These are phyloP conservation scores for Oreocharis arfaki DNA, from an alignment of 2,113 vertebrate species.

Conservation along the genomic window DNA sequence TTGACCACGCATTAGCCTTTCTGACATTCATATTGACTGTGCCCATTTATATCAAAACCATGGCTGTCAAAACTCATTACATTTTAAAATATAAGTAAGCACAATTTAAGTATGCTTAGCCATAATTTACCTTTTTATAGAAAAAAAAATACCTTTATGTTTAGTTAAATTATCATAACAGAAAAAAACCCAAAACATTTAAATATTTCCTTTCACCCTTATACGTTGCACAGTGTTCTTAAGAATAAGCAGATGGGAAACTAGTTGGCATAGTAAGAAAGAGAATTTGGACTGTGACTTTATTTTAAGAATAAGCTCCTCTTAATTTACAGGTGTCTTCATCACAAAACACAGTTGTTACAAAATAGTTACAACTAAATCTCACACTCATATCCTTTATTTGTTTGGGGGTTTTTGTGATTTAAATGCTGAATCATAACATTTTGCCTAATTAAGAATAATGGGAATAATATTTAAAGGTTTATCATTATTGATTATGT, in stretches of 20 bases:
- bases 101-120: neutral
- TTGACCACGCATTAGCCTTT: neutral
- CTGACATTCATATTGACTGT: conserved; percentile 67
- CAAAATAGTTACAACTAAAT: neutral
- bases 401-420: neutral
- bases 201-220: conserved; percentile 27
- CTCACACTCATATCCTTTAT: neutral
- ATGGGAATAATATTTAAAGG: neutral
- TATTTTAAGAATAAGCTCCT: conserved; percentile 70
- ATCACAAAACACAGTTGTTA: conserved; percentile 20
- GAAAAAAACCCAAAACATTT: neutral
- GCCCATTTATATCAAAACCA: conserved; percentile 73
- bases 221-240: conserved; percentile 8
- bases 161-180: conserved; percentile 24
- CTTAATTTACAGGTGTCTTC: conserved; percentile 56
- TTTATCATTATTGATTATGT: neutral
- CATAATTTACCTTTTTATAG: neutral
- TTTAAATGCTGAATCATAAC: neutral
- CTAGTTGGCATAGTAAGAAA: conserved; percentile 36
- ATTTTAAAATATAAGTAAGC: neutral
- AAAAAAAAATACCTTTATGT: neutral
- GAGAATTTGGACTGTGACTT: conserved; percentile 78
- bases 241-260: conserved; percentile 46
- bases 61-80: conserved; percentile 6
- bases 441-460: neutral